Evolutionary conservation across 2,888 invertebrate species (phyloP).

Genomic region (Epinotia bilunana): DNA sequence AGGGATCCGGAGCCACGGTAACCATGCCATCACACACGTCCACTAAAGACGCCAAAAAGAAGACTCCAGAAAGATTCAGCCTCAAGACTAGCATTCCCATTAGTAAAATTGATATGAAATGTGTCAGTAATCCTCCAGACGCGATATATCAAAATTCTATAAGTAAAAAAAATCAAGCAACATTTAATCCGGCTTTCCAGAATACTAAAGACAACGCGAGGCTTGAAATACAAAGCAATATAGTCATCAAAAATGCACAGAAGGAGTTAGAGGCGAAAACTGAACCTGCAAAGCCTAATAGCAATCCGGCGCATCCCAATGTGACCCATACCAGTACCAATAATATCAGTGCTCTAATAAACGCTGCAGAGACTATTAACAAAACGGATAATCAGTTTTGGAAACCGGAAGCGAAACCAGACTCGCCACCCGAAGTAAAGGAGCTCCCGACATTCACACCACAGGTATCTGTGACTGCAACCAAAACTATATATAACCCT

Average conservation of each 20-base stretch:
- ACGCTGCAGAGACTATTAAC: constrained; percentile 71
- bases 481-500: constrained; percentile 63
- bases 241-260: constrained; percentile 70
- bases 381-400: constrained; percentile 68
- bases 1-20: constrained; percentile 68
- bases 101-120: constrained; percentile 79
- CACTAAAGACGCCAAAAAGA: constrained; percentile 67
- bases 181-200: constrained; percentile 60
- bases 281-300: constrained; percentile 39
- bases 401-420: constrained; percentile 62
- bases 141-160: constrained; percentile 54
- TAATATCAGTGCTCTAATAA: constrained; percentile 68
- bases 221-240: constrained; percentile 78
- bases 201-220: constrained; percentile 57
- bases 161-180: constrained; percentile 52
- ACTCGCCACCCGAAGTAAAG: constrained; percentile 57
- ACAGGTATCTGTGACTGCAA: constrained; percentile 47
- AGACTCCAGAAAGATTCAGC: constrained; percentile 71
- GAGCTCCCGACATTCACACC: constrained; percentile 51
- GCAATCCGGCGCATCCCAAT: constrained; percentile 10
- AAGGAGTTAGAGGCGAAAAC: constrained; percentile 60
- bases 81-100: constrained; percentile 81
- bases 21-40: constrained; percentile 57
- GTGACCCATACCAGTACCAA: constrained; percentile 52
- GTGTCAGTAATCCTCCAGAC: constrained; percentile 66